A percentile compares a stretch with the other conserved stretches of the same genome.
These are phyloP conservation scores for Pantherophis vulpinus DNA, from an alignment of 2,797 vertebrate genomes.

Conservation along the genomic window DNA sequence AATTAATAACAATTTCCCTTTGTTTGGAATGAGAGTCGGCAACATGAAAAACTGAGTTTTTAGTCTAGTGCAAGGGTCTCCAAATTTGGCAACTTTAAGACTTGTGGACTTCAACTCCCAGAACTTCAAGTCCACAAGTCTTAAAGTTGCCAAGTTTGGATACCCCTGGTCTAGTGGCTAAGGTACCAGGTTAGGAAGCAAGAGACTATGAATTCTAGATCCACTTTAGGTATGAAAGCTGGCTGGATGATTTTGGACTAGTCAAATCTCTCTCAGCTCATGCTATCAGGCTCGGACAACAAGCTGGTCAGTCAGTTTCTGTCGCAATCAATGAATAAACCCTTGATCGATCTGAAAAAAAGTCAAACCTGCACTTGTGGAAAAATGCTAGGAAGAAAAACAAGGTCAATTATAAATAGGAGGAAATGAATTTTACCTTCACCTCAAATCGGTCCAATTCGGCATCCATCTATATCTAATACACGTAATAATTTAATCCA, in stretches of 20 bases:
- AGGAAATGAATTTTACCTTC: background rate
- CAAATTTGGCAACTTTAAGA: too few species aligned
- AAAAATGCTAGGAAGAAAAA: background rate
- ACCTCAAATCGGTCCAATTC: background rate
- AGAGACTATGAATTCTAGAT: background rate
- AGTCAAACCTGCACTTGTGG: background rate
- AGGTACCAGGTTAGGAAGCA: background rate
- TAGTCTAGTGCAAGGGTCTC: too few species aligned
- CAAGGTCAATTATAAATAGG: background rate
- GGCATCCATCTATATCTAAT: background rate
- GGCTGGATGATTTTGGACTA: background rate
- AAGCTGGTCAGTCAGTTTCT: background rate
- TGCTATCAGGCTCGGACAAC: background rate
- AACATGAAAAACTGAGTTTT: background rate
- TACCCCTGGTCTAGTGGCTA: background rate
- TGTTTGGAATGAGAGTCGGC: background rate
- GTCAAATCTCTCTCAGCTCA: background rate
- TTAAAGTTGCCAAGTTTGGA: too few species aligned
- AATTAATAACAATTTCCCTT: background rate
- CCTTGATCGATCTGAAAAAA: background rate
- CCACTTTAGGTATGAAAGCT: background rate
- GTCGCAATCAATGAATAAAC: background rate
- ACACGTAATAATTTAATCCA: background rate
- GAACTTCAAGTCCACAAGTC: too few species aligned
- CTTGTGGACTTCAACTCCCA: too few species aligned